Percentiles rank a stretch among this genome's conserved stretches.
Evolutionary conservation across 2,888 invertebrate genomes (phyloP).

Genomic region (Leptopilina myrica): DNA sequence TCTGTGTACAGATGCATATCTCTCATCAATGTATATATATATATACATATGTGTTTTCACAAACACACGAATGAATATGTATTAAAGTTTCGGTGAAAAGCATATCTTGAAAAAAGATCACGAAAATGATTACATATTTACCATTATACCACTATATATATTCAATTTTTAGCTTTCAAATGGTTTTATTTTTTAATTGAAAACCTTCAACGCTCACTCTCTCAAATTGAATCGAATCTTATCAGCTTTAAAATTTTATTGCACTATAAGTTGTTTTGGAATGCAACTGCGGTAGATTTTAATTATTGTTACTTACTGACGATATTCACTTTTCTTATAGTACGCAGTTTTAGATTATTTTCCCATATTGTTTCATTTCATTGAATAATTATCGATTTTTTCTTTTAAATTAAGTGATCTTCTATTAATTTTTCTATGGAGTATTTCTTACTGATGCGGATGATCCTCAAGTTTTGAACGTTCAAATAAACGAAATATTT

Average conservation of each 20-base stretch:
- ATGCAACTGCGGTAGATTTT: constrained; percentile 36
- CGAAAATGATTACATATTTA: constrained; percentile 34
- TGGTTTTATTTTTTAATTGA: constrained; percentile 37
- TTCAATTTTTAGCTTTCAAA: constrained; percentile 29
- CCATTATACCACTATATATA: constrained; percentile 2
- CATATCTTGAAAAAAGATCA: constrained; percentile 29
- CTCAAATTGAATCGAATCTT: constrained; percentile 33
- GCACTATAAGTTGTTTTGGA: constrained; percentile 15
- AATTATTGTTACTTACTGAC: constrained; percentile 17
- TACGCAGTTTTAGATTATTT: not conserved
- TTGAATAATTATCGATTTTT: not conserved
- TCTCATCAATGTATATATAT: not conserved
- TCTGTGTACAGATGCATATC: constrained; percentile 34
- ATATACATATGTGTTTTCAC: not conserved
- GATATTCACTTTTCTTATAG: not conserved
- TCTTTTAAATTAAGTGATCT: too few species aligned
- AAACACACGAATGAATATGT: constrained; percentile 20
- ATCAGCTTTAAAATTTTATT: constrained; percentile 40
- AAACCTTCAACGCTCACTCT: not conserved
- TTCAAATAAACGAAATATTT: too few species aligned
- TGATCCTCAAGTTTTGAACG: too few species aligned
- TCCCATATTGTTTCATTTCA: not conserved
- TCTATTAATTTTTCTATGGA: too few species aligned
- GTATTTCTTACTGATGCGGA: too few species aligned
- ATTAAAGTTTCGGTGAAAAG: constrained; percentile 12